Evolutionary conservation across 2,797 vertebrate species (phyloP), one percentile per base, ranked within the genome.

Genomic region (Sternarchorhynchus goeldii): DNA sequence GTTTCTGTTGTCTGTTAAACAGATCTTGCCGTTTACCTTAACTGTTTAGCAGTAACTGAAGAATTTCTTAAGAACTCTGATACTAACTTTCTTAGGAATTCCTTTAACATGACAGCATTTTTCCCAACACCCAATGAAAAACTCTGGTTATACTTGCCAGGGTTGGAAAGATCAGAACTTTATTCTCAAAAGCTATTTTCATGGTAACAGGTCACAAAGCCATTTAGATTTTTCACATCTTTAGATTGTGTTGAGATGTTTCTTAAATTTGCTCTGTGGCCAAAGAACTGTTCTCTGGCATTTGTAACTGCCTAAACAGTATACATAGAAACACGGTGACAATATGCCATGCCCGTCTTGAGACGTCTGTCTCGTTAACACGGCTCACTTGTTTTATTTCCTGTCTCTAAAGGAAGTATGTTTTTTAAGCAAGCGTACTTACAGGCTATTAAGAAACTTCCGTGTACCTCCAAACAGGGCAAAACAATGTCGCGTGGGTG

Each of bases 331-430:
- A 12, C 17, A 20, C 16, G 21, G 72, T 12, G n/a, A 36, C 12
- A 76, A 6, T 3, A 6, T 34, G 55, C 32, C 2, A 2, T 29
- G 34, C 17, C 20, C 36, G 69, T 21, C 29, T 25, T 69, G 81
- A 6, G 20, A 45, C 73, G 59, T 74, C 63, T 66, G 39, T 73
- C 29, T 66, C 45, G 57, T 74, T 1, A 0, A 4, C 21, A 60
- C 56, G 29, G 17, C n/a, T 21, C 31, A 6, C 31, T 69, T 31
- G 29, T 50, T 75, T 63, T 74, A 65, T 77, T 82, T 84, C 53
- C 76, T 81, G 68, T 57, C 16, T n/a, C 17, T 73, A 62, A 70
- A 79, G 80, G 83, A 84, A 82, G 77, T 60, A 67, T 53, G 25
- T 36, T 53, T 72, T 45, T 74, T 73, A 66, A 73, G 62, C 56